A percentile compares a stretch with the other conserved stretches of the same genome.
phyloP scores from a whole-genome alignment of 2,888 invertebrate genomes.

The Nyleta sp. region DNA sequence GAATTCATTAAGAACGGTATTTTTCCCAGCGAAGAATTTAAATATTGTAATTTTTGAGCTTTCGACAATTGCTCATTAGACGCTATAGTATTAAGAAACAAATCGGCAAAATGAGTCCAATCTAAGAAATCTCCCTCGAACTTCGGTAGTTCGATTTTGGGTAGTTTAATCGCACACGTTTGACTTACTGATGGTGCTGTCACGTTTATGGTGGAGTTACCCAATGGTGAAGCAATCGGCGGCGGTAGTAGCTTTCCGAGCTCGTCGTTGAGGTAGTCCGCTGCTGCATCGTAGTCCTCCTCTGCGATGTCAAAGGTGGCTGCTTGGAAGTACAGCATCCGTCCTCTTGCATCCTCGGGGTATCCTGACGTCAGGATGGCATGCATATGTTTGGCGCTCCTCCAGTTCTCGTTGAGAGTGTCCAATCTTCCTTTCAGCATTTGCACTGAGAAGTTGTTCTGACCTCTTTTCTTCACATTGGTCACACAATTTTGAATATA shows the following conservation, averaged over 20 bases:
- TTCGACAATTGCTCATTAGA: not conserved
- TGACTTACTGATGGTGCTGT: not conserved
- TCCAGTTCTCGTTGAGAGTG: not conserved
- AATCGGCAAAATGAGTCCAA: not conserved
- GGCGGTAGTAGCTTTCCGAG: not conserved
- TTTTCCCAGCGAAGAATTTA: not conserved
- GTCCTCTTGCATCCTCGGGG: not conserved
- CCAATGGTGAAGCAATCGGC: not conserved
- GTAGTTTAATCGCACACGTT: not conserved
- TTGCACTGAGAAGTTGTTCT: not conserved
- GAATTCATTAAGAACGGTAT: not conserved
- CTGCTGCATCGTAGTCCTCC: not conserved
- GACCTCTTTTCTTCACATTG: not conserved
- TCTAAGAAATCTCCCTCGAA: not conserved
- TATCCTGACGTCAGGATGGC: not conserved
- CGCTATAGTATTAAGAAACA: not conserved
- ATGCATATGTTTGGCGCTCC: not conserved
- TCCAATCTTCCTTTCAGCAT: not conserved
- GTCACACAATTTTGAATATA: not conserved
- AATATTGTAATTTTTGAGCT: slow-evolving; percentile 3
- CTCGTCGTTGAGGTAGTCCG: not conserved
- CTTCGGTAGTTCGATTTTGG: not conserved
- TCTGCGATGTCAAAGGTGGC: not conserved
- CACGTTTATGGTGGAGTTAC: not conserved
- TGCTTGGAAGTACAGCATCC: not conserved